Conservation (phyloP, 2,888 invertebrate genomes). For the Drosophila incognita region DNA sequence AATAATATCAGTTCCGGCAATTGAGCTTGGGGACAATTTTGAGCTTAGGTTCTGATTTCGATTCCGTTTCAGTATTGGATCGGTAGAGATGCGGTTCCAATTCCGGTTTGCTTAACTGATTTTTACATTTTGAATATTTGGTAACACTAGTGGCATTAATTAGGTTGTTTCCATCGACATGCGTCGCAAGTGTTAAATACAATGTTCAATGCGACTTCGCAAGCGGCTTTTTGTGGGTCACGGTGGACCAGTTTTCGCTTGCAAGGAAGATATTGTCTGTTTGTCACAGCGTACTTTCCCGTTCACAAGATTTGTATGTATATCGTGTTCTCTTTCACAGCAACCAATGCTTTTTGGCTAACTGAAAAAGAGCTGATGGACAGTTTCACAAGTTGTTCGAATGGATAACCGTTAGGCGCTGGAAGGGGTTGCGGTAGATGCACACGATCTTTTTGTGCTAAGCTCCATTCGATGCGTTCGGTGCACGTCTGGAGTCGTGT, state of each 20-base stretch:
- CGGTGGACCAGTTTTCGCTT: slow-evolving; percentile 70
- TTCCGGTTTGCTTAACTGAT: background rate
- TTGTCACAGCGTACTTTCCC: slow-evolving; percentile 32
- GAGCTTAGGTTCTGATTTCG: background rate
- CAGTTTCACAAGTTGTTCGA: slow-evolving; percentile 29
- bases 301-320: background rate
- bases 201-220: slow-evolving; percentile 26
- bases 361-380: slow-evolving; percentile 21
- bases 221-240: slow-evolving; percentile 66
- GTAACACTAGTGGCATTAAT: background rate
- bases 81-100: background rate
- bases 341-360: slow-evolving; percentile 8
- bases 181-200: slow-evolving; percentile 47
- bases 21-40: background rate
- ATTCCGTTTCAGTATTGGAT: background rate
- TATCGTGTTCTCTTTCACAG: slow-evolving; percentile 3
- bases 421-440: slow-evolving; percentile 14
- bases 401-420: slow-evolving; percentile 37
- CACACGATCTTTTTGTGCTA: slow-evolving; percentile 21
- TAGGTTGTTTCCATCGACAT: slow-evolving; percentile 1
- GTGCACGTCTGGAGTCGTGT: slow-evolving; percentile 60
- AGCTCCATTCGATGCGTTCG: slow-evolving; percentile 31
- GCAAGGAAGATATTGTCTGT: slow-evolving; percentile 66
- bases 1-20: background rate
- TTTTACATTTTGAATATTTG: background rate